Evolutionary conservation across 2,888 invertebrate genomes (phyloP).

Genomic region (Folsomia manolachei): DNA sequence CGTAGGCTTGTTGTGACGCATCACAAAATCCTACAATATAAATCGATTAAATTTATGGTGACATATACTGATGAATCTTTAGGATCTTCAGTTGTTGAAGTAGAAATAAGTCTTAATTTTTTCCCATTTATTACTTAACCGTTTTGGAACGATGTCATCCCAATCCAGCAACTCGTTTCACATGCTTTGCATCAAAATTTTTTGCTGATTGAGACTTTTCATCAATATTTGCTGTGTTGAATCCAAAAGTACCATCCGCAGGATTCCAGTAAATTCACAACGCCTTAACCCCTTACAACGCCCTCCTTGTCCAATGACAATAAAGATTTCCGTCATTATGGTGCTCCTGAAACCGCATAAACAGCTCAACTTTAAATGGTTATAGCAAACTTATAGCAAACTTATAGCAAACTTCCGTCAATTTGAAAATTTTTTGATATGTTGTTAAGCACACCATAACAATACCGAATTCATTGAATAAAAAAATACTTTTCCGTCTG

Average conservation of each 20-base stretch:
- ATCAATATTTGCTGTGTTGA: too few species aligned
- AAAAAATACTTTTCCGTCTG: too few species aligned
- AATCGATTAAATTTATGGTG: background rate
- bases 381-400: too few species aligned
- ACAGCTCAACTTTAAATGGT: too few species aligned
- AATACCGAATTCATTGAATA: too few species aligned
- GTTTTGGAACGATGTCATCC: slow-evolving; percentile 45
- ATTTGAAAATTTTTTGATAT: too few species aligned
- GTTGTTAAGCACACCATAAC: too few species aligned
- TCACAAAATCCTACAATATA: slow-evolving; percentile 48
- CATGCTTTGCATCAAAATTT: slow-evolving; percentile 43
- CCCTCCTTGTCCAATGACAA: background rate
- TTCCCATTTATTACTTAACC: slow-evolving; percentile 21
- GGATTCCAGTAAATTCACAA: slow-evolving; percentile 10
- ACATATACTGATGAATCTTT: too few species aligned
- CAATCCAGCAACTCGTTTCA: slow-evolving; percentile 47
- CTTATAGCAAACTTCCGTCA: too few species aligned
- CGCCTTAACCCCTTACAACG: background rate
- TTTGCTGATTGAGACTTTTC: slow-evolving; percentile 42
- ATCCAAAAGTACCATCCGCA: background rate
- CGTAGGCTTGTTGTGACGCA: slow-evolving; percentile 45
- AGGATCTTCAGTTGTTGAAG: background rate
- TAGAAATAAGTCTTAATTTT: background rate
- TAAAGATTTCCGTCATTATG: too few species aligned
- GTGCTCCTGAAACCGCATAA: too few species aligned